phyloP scores from a whole-genome alignment of 92 coral and sea anemone species.

The Actinernus sp. region DNA sequence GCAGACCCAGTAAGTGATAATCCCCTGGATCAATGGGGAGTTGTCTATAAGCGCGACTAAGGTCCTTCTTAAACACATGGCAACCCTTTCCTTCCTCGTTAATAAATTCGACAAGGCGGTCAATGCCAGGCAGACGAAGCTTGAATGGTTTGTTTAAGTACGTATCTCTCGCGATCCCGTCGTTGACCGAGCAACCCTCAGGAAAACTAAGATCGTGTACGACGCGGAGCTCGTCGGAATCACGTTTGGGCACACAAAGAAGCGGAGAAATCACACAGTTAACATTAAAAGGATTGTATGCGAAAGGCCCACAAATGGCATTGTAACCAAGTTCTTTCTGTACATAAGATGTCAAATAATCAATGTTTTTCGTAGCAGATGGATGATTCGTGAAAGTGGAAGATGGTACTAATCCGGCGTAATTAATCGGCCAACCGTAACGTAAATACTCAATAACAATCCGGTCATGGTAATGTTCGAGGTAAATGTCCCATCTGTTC shows the following conservation, averaged over 20 bases:
- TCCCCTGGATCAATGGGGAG: slow-evolving; percentile 48
- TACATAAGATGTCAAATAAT: slow-evolving; percentile 28
- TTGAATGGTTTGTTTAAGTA: slow-evolving; percentile 37
- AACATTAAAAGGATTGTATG: slow-evolving; percentile 28
- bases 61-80: slow-evolving; percentile 54
- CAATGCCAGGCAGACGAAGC: slow-evolving; percentile 47
- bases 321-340: slow-evolving; percentile 19
- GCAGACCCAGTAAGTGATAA: slow-evolving; percentile 26
- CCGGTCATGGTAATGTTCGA: slow-evolving; percentile 51
- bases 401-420: slow-evolving; percentile 5
- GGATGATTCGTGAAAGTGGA: slow-evolving; percentile 46
- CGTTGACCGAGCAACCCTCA: neutral
- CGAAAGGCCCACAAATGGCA: slow-evolving; percentile 48
- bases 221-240: slow-evolving; percentile 31
- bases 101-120: slow-evolving; percentile 42
- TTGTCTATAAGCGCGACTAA: slow-evolving; percentile 22
- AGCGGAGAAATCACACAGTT: slow-evolving; percentile 50
- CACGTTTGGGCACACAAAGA: slow-evolving; percentile 50
- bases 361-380: slow-evolving; percentile 28
- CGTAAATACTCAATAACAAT: slow-evolving; percentile 36
- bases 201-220: slow-evolving; percentile 53
- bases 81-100: slow-evolving; percentile 42
- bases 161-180: slow-evolving; percentile 47
- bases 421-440: slow-evolving; percentile 54
- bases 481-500: slow-evolving; percentile 11